These are phyloP conservation scores for Drosophila lowei DNA, from an alignment of 1,140 invertebrate species.

Conservation along the genomic window DNA sequence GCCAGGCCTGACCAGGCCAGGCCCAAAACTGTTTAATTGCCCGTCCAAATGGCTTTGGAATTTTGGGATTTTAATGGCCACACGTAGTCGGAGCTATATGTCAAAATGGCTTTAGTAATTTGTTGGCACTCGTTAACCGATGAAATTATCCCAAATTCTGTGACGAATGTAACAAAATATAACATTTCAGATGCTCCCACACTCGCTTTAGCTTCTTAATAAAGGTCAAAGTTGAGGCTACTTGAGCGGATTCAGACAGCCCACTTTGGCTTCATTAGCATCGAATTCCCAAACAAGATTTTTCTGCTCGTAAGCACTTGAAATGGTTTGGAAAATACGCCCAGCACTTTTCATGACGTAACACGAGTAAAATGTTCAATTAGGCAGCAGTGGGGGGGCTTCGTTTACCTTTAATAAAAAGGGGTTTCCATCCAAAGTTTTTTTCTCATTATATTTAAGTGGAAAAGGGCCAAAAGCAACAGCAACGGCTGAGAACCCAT, in stretches of 20 bases:
- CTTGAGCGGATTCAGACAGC: constrained; percentile 23
- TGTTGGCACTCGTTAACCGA: constrained; percentile 52
- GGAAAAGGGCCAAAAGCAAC: constrained; percentile 23
- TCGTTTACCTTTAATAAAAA: constrained; percentile 41
- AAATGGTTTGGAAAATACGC: constrained; percentile 64
- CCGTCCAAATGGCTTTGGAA: constrained; percentile 50
- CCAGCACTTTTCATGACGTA: constrained; percentile 22
- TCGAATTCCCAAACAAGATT: constrained; percentile 31
- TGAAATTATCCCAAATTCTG: constrained; percentile 38
- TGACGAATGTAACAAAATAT: constrained; percentile 31
- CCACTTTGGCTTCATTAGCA: constrained; percentile 67
- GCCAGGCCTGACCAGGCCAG: background rate
- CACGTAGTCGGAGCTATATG: constrained; percentile 28
- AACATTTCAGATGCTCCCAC: constrained; percentile 14
- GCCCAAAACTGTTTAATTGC: constrained; percentile 65
- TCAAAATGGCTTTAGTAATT: constrained; percentile 40
- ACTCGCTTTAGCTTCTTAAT: constrained; percentile 10
- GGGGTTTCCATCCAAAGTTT: constrained; percentile 56
- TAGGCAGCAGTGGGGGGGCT: constrained; percentile 27
- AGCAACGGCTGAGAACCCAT: constrained; percentile 7
- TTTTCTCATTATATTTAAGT: constrained; percentile 72
- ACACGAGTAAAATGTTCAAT: constrained; percentile 70
- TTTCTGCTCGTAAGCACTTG: constrained; percentile 40
- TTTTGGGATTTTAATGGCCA: constrained; percentile 45
- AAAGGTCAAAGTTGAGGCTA: constrained; percentile 54